Evolutionary conservation across 2,888 invertebrate genomes (phyloP), one percentile per base, ranked within the genome.

Genomic region (Morpho achilles): DNA sequence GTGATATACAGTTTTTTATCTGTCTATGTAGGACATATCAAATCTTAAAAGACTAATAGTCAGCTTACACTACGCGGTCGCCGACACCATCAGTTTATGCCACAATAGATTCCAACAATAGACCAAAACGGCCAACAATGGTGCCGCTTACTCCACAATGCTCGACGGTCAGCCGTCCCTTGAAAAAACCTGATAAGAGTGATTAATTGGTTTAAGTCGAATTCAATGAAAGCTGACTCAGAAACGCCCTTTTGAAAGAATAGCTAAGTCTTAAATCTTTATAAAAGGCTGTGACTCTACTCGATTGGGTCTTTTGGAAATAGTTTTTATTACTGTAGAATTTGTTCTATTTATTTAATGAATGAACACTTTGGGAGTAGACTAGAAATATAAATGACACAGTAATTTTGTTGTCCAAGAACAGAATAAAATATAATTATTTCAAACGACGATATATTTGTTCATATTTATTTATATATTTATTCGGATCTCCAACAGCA

Each of bases 181-280:
- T 67, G 75, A 84, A 88, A 86, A 87, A 84, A 75, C 75, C 84
- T 80, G 89, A 90, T 90, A 90, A 87, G 83, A 79, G 84, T 90
- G 89, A 90, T 90, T 89, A 89, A 90, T 89, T 84, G 89, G 80
- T 79, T 82, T 81, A 85, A 88, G 82, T 78, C 77, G 81, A 81
- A 82, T 87, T 89, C 89, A 89, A 88, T 89, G 86, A 82, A 86
- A 82, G 77, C 74, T 69, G 70, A 64, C 66, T 70, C 72, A 74
- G 79, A 72, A 78, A 76, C 70, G 74, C 67, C 54, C 53, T 56
- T 56, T 62, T 59, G 59, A 58, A 57, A 59, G 56, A 63, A 53
- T 57, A 43, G 53, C 50, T 22, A 46, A 56, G 44, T 53, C 52
- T 56, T 58, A 9, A 53, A 40, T 22, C 53, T 22, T 10, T 41